Conservation (phyloP, 2,888 invertebrate genomes). For the Acrocera orbiculus region DNA sequence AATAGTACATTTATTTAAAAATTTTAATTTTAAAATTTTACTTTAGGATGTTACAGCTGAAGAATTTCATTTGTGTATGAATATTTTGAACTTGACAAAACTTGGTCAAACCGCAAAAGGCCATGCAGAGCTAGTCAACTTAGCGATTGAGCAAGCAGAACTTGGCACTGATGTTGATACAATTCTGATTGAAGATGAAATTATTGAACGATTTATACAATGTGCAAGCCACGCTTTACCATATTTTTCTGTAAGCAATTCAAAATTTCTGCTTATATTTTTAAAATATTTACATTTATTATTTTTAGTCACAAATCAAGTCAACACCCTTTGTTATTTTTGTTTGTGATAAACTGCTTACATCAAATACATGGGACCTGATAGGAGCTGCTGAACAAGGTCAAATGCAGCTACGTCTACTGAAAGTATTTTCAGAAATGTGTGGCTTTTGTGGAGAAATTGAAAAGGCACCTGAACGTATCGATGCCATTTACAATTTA, state of each 20-base stretch:
- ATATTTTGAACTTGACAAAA: constrained; percentile 62
- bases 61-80: constrained; percentile 82
- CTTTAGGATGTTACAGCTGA: constrained; percentile 74
- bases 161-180: constrained; percentile 44
- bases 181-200: constrained; percentile 43
- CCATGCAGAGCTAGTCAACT: constrained; percentile 70
- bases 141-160: constrained; percentile 74
- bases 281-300: neutral
- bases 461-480: constrained; percentile 54
- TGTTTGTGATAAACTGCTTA: constrained; percentile 69
- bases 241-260: constrained; percentile 62
- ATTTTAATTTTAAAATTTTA: neutral
- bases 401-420: constrained; percentile 54
- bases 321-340: constrained; percentile 70
- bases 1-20: constrained; percentile 6
- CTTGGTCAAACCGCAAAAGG: constrained; percentile 66
- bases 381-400: constrained; percentile 40
- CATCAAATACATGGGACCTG: constrained; percentile 48
- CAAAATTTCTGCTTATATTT: neutral
- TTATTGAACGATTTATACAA: constrained; percentile 59
- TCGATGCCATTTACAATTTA: constrained; percentile 58
- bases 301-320: constrained; percentile 59
- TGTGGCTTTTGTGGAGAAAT: constrained; percentile 57
- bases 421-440: constrained; percentile 77
- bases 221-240: constrained; percentile 74